phyloP scores from a whole-genome alignment of 2,113 vertebrate species.

The Paradisaea rubra region DNA sequence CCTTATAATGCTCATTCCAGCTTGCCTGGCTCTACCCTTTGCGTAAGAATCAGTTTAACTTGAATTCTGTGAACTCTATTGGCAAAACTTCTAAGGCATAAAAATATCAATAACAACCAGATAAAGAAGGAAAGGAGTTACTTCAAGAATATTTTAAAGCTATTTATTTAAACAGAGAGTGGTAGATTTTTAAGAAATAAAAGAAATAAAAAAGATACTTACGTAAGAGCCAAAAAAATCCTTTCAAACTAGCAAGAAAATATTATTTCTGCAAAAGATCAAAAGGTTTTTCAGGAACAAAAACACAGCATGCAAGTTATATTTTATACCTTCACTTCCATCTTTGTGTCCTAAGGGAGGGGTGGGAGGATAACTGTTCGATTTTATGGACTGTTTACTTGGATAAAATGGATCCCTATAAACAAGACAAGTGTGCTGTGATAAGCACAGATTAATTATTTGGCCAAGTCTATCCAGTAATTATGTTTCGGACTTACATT shows the following conservation, averaged over 20 bases:
- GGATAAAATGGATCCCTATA: neutral
- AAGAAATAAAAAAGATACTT: neutral
- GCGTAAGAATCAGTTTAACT: constrained; percentile 2
- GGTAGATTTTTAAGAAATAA: neutral
- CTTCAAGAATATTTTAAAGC: neutral
- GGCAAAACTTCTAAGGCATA: constrained; percentile 40
- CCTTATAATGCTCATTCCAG: neutral
- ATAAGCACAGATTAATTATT: neutral
- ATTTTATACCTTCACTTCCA: neutral
- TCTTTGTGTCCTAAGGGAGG: neutral
- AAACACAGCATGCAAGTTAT: neutral
- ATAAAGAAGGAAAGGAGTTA: neutral
- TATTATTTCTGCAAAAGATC: neutral
- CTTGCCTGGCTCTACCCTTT: constrained; percentile 14
- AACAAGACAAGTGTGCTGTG: neutral
- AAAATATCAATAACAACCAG: neutral
- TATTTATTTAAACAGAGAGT: neutral
- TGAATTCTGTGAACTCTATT: constrained; percentile 23
- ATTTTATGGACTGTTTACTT: neutral
- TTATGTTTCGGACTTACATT: neutral
- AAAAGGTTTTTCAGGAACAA: neutral
- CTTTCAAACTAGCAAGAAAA: neutral
- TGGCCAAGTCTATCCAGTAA: neutral
- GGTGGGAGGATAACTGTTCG: neutral
- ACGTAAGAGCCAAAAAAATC: neutral